These are phyloP conservation scores for Monarcha castaneiventris DNA, from an alignment of 2,113 vertebrate genomes.

Conservation along the genomic window DNA sequence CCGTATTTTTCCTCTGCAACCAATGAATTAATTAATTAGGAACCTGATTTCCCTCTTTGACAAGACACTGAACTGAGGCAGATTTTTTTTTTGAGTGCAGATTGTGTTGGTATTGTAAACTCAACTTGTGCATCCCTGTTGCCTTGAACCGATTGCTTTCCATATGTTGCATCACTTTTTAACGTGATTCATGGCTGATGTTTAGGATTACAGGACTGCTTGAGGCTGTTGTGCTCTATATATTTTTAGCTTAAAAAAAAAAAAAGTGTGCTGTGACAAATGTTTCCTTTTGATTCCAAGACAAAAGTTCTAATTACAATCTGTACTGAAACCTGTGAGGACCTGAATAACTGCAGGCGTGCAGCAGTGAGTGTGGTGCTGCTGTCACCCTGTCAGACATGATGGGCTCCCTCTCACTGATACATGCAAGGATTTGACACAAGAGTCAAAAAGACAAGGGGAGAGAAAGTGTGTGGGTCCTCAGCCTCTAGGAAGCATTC, in stretches of 20 bases:
- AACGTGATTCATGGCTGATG: not conserved
- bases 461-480: not conserved
- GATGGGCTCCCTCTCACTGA: not conserved
- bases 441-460: not conserved
- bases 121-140: not conserved
- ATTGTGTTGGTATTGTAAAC: not conserved
- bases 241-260: not conserved
- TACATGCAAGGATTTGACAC: not conserved
- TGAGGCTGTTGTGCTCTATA: not conserved
- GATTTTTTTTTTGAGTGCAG: not conserved
- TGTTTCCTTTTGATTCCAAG: not conserved
- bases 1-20: not conserved
- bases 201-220: not conserved
- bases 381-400: not conserved
- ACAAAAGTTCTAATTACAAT: not conserved
- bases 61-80: not conserved
- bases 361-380: not conserved
- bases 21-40: not conserved
- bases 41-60: not conserved
- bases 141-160: not conserved
- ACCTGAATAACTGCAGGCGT: not conserved
- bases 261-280: not conserved
- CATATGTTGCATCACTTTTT: not conserved
- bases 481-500: not conserved
- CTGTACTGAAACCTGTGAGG: not conserved